Percentiles rank a stretch among this genome's conserved stretches.
These are phyloP conservation scores for Geotrupes spiniger DNA, from an alignment of 2,888 invertebrate species.

Conservation along the genomic window DNA sequence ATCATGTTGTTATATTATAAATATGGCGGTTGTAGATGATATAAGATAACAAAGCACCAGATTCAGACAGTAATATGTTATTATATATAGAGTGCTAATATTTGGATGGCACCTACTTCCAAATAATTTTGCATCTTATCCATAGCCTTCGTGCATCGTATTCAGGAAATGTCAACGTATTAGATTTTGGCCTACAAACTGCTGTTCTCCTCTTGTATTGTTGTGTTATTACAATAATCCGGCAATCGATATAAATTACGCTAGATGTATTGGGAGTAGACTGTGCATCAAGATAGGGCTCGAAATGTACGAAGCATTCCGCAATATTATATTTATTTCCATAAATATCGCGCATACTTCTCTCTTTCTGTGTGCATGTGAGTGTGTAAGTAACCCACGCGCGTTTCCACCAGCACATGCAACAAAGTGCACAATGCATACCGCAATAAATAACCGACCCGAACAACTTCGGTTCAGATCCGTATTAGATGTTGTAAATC, in stretches of 20 bases:
- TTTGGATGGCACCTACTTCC: too few relatives aligned
- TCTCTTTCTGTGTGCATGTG: too few relatives aligned
- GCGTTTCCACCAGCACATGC: conserved; percentile 14
- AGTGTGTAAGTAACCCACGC: conserved; percentile 11
- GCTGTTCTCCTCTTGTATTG: too few relatives aligned
- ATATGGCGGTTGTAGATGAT: too few relatives aligned
- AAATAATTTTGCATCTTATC: too few relatives aligned
- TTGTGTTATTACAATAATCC: conserved; percentile 7
- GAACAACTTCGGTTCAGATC: conserved; percentile 27
- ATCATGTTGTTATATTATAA: too few relatives aligned
- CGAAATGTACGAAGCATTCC: conserved; percentile 13
- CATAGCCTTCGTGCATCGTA: too few relatives aligned
- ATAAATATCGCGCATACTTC: conserved; percentile 20
- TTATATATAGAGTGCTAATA: too few relatives aligned
- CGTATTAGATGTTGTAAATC: conserved; percentile 30
- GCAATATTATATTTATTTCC: conserved; percentile 16
- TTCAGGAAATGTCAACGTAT: too few relatives aligned
- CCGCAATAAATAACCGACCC: conserved; percentile 24
- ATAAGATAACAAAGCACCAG: too few relatives aligned
- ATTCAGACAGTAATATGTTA: too few relatives aligned
- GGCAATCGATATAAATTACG: conserved; percentile 12
- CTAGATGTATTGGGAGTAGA: conserved; percentile 1
- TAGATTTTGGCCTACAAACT: too few relatives aligned
- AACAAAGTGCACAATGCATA: conserved; percentile 19
- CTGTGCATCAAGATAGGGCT: conserved; percentile 11